phyloP scores from a whole-genome alignment of 2,888 invertebrate genomes.

The Cantharis rufa region DNA sequence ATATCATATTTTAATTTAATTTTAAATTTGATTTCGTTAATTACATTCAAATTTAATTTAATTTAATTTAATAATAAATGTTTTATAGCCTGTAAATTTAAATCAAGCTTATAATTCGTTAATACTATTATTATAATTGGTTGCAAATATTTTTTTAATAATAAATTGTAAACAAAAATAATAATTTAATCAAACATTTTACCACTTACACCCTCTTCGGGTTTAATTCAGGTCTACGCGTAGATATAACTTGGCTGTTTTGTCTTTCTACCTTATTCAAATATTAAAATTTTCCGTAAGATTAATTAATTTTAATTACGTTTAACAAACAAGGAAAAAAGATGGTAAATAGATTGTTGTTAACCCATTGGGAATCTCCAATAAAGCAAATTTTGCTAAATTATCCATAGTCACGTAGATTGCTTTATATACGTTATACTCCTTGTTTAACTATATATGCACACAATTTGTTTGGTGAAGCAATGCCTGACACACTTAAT shows the following conservation, averaged over 20 bases:
- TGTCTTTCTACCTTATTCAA: background rate
- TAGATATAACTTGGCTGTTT: background rate
- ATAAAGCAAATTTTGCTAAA: background rate
- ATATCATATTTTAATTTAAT: no score
- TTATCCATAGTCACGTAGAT: background rate
- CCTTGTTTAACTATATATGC: background rate
- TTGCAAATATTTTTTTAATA: no score
- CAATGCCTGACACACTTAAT: slow-evolving; percentile 1
- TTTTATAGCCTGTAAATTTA: no score
- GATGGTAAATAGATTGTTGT: background rate
- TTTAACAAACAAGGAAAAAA: background rate
- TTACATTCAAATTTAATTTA: no score
- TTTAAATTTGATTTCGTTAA: no score
- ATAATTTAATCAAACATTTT: background rate
- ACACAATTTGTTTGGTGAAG: background rate
- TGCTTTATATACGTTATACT: background rate
- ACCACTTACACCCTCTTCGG: background rate
- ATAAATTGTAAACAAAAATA: background rate
- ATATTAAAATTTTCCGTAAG: background rate
- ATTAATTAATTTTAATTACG: background rate
- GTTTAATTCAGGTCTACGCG: background rate
- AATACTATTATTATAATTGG: no score
- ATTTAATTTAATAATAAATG: no score
- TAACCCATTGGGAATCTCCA: background rate
- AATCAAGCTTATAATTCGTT: no score